phyloP scores from a whole-genome alignment of 2,797 vertebrate species.

The Takifugu ocellatus region DNA sequence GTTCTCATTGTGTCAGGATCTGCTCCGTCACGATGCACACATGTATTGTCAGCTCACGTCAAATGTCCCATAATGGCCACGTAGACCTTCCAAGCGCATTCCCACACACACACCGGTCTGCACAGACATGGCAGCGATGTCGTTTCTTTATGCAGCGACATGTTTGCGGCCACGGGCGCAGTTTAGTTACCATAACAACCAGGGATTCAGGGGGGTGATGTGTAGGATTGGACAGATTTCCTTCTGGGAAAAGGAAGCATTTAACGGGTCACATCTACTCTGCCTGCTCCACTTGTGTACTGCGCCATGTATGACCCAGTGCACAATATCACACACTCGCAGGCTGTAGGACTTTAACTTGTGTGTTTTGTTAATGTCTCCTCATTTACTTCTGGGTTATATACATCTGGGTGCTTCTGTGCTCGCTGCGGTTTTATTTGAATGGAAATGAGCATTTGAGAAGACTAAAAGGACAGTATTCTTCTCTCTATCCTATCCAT shows the following conservation, averaged over 20 bases:
- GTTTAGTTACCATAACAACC: constrained; percentile 55
- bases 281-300: constrained; percentile 7
- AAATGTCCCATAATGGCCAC: constrained; percentile 26
- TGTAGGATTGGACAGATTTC: constrained; percentile 39
- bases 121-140: neutral
- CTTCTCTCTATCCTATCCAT: neutral
- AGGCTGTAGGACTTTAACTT: neutral
- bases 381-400: constrained; percentile 8
- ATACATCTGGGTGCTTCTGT: constrained; percentile 1
- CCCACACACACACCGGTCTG: constrained; percentile 10
- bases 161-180: constrained; percentile 1
- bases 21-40: constrained; percentile 25
- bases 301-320: too few species aligned
- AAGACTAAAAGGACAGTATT: constrained; percentile 12
- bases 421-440: constrained; percentile 18
- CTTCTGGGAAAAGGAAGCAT: constrained; percentile 33
- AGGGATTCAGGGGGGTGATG: constrained; percentile 17
- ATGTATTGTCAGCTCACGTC: constrained; percentile 9
- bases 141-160: constrained; percentile 1
- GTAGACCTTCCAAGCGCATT: constrained; percentile 14
- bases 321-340: too few species aligned
- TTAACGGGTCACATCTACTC: constrained; percentile 41
- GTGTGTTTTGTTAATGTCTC: neutral
- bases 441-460: constrained; percentile 14
- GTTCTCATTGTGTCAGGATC: constrained; percentile 12